Base-by-base conservation (phyloP, 2,888 invertebrate genomes). In the Troilus luridus region DNA sequence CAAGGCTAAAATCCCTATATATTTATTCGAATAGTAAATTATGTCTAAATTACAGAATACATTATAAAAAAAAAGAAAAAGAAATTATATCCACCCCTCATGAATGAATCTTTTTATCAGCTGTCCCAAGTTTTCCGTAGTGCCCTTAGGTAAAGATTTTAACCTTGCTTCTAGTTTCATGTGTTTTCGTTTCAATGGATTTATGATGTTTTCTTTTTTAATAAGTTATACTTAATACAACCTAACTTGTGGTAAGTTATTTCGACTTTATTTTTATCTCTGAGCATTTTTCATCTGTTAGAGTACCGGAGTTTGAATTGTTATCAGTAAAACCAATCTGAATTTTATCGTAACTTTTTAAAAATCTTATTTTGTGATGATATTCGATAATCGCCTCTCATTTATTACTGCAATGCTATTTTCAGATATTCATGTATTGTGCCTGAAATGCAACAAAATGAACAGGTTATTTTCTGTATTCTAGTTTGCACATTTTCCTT, bases 371-470 rank as follows among this genome's bases (percentile, higher is more conserved):
- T 41, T 77, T 77, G 72, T 77, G 8, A 77, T 41, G 8, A 17
- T 77, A 7, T 19, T 11, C 72, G 27, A 77, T 77, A 41, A 41
- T 17, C 41, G 19, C 72, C 7, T 77, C 14, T 41, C 17, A 56
- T 85, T 88, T 27, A 88, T 90, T 54, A 72, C 58, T 67, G 24
- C 54, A 62, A 90, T 90, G 54, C 58, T 58, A 56, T 90, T 90
- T 90, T 90, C 90, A 90, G 90, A 90, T 72, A 58, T 88, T 88
- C 91, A 91, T 90, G 90, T 19, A 41, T 81, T 92, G 90, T 77
- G 88, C 77, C 88, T 91, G 92, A 91, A 92, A 92, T 92, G 92
- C 92, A 59, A 90, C 92, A 90, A 85, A 92, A 92, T 92, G 91
- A 92, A 89, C 92, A 92, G 92, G 92, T 92, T 92, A 89, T 58